phyloP scores from a whole-genome alignment of 2,888 invertebrate species.

The Sisyra nigra region DNA sequence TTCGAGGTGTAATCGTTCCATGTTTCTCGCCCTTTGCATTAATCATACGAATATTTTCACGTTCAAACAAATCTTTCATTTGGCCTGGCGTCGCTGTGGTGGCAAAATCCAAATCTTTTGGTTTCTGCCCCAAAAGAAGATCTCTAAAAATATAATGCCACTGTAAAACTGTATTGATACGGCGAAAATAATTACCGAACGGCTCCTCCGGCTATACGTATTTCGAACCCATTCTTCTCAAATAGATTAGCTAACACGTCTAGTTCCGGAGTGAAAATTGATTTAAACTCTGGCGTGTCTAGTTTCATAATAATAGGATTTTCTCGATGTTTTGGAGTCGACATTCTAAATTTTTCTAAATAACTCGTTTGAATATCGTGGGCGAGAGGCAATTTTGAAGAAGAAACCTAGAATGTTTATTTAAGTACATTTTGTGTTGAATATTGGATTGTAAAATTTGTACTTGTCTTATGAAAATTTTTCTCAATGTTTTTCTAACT shows the following conservation, averaged over 20 bases:
- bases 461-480: too few species aligned
- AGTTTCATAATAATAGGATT: constrained; percentile 56
- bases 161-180: constrained; percentile 5
- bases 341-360: constrained; percentile 16
- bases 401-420: not conserved
- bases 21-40: constrained; percentile 86
- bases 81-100: constrained; percentile 90
- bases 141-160: constrained; percentile 54
- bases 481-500: too few species aligned
- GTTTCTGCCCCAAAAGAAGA: constrained; percentile 56
- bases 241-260: constrained; percentile 55
- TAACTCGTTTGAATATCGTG: not conserved
- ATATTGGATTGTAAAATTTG: too few species aligned
- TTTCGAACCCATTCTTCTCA: constrained; percentile 61
- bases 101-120: constrained; percentile 94
- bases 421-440: too few species aligned
- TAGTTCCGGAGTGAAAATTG: constrained; percentile 72
- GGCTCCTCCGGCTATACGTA: constrained; percentile 93
- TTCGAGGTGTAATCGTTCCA: constrained; percentile 89
- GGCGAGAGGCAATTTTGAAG: not conserved
- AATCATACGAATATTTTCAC: constrained; percentile 76
- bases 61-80: constrained; percentile 86
- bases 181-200: constrained; percentile 54
- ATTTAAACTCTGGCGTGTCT: constrained; percentile 54
- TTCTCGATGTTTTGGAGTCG: constrained; percentile 28